These are phyloP conservation scores for Osmerus mordax DNA, from an alignment of 2,113 vertebrate genomes.

Conservation along the genomic window DNA sequence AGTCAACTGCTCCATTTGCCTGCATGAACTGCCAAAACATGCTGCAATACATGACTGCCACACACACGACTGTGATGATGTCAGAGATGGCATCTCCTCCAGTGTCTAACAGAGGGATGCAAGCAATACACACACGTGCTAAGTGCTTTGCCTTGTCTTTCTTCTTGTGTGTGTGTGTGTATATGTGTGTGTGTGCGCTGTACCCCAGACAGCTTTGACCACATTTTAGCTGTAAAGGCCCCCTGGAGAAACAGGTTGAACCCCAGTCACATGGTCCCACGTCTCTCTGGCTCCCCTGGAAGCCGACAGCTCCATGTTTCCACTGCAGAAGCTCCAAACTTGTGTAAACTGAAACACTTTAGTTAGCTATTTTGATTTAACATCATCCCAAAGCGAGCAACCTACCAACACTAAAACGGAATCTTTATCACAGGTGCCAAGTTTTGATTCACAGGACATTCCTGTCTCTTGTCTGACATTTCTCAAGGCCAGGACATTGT, in stretches of 20 bases:
- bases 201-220: background rate
- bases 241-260: background rate
- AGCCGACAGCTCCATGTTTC: too few species aligned
- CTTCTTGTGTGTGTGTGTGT: constrained; percentile 7
- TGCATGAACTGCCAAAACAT: background rate
- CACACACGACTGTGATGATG: constrained; percentile 35
- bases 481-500: constrained; percentile 13
- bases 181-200: background rate
- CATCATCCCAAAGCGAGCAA: too few species aligned
- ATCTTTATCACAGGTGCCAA: too few species aligned
- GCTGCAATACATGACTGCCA: background rate
- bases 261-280: too few species aligned
- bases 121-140: constrained; percentile 35
- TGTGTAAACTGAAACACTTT: too few species aligned
- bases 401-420: too few species aligned
- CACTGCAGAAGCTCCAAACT: too few species aligned
- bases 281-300: too few species aligned
- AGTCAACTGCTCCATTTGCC: too few species aligned
- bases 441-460: background rate
- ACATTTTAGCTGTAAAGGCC: background rate
- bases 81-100: constrained; percentile 55
- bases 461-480: constrained; percentile 1
- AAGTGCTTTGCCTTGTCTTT: constrained; percentile 48
- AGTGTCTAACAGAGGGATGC: constrained; percentile 30
- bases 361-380: too few species aligned